A percentile compares a stretch with the other conserved stretches of the same genome.
Conservation (phyloP, 2,888 invertebrate species). For the Drosophila cognata region DNA sequence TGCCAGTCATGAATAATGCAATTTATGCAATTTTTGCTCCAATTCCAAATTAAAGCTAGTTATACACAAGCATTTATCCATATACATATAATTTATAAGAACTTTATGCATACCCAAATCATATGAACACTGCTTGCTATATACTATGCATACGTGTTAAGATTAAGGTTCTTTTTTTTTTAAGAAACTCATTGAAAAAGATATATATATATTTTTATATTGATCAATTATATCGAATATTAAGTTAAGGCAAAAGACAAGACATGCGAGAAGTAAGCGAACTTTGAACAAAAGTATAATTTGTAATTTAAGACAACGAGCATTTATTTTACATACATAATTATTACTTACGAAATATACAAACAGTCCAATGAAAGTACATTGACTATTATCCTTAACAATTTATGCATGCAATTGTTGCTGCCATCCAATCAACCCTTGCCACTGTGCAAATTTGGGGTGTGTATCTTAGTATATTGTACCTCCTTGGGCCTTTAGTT, state of each 20-base stretch:
- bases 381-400: constrained; percentile 31
- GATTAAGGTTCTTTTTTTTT: not conserved
- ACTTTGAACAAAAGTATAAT: constrained; percentile 27
- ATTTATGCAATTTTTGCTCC: constrained; percentile 46
- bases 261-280: constrained; percentile 17
- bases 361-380: constrained; percentile 50
- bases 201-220: constrained; percentile 15
- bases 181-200: constrained; percentile 21
- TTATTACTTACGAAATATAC: constrained; percentile 25
- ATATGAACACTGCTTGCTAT: constrained; percentile 30
- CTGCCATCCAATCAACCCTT: constrained; percentile 34
- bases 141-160: constrained; percentile 37
- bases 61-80: constrained; percentile 18
- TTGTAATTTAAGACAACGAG: constrained; percentile 30
- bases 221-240: constrained; percentile 39
- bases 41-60: constrained; percentile 68
- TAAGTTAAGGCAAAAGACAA: constrained; percentile 57
- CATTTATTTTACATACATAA: constrained; percentile 41
- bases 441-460: constrained; percentile 17
- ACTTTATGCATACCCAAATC: constrained; percentile 32
- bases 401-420: constrained; percentile 29
- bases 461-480: constrained; percentile 15
- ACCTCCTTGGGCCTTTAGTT: constrained; percentile 24
- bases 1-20: constrained; percentile 59
- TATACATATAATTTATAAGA: constrained; percentile 20